These are phyloP conservation scores for Ditylenchus weischeri DNA, from an alignment of 2,888 invertebrate species.

Conservation along the genomic window DNA sequence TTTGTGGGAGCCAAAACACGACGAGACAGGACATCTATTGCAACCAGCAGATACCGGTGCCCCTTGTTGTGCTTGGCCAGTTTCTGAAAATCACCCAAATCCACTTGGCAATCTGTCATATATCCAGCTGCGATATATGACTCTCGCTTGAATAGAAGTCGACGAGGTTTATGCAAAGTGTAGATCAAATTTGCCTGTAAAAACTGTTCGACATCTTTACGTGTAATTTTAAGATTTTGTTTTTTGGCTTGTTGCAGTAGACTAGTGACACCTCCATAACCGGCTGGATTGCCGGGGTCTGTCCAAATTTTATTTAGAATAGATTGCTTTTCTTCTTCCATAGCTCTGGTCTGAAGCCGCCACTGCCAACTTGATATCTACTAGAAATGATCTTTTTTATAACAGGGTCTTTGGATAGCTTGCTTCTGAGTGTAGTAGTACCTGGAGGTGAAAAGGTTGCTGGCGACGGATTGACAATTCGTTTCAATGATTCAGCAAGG, in stretches of 20 bases:
- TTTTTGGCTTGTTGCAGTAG: constrained; percentile 1
- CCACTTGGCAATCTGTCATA: constrained; percentile 22
- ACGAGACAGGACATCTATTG: constrained; percentile 17
- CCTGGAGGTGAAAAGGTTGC: too few relatives aligned
- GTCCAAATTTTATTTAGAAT: constrained; percentile 1
- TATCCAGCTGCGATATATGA: constrained; percentile 13
- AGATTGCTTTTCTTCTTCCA: too few relatives aligned
- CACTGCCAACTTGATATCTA: too few relatives aligned
- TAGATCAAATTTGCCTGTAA: constrained; percentile 18
- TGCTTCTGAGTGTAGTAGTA: too few relatives aligned
- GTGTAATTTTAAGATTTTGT: background rate
- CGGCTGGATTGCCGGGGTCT: constrained; percentile 7
- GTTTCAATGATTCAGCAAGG: too few relatives aligned
- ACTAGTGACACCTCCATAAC: background rate
- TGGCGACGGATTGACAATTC: too few relatives aligned
- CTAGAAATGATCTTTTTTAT: too few relatives aligned
- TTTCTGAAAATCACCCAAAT: constrained; percentile 21
- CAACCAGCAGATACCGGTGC: constrained; percentile 9
- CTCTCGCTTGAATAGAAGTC: background rate
- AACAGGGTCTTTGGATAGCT: too few relatives aligned
- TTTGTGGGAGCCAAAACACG: background rate
- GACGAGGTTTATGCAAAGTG: constrained; percentile 10
- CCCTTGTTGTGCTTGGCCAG: constrained; percentile 11
- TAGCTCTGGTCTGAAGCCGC: too few relatives aligned
- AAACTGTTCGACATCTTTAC: constrained; percentile 4